Evolutionary conservation across 2,797 vertebrate species (phyloP).

Genomic region (Coreius guichenoti): DNA sequence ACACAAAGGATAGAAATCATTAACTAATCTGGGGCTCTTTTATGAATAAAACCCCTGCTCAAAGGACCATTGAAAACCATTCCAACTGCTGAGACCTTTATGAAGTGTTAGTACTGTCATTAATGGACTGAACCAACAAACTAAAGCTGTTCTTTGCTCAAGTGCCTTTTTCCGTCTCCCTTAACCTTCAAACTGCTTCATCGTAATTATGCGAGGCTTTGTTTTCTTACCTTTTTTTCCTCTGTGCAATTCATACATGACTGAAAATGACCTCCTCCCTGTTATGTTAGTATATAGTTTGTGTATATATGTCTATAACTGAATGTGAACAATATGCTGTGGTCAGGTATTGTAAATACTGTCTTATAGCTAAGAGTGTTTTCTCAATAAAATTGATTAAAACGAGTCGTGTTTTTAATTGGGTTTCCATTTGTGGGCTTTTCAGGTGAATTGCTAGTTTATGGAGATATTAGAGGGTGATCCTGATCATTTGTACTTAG

Average conservation of each 20-base stretch:
- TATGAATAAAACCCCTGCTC: not conserved
- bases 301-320: slow-evolving; percentile 46
- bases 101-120: not conserved
- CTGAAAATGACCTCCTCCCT: slow-evolving; percentile 15
- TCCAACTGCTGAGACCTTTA: not conserved
- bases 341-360: slow-evolving; percentile 44
- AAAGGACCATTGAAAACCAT: not conserved
- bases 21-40: not conserved
- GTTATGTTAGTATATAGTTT: slow-evolving; percentile 8
- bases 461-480: not conserved
- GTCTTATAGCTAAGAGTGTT: slow-evolving; percentile 30
- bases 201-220: not conserved
- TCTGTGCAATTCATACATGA: not conserved
- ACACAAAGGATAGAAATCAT: not conserved
- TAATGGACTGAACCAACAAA: not conserved
- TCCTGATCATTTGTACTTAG: not conserved
- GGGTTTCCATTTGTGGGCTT: not conserved
- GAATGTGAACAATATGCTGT: slow-evolving; percentile 35
- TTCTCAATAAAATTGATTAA: slow-evolving; percentile 55
- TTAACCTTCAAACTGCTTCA: not conserved
- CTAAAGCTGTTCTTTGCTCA: slow-evolving; percentile 11
- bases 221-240: not conserved
- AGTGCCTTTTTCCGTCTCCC: slow-evolving; percentile 27
- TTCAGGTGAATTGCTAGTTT: not conserved
- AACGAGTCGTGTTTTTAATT: not conserved